Base-by-base conservation (phyloP, 1,140 invertebrate species). In the Solenopsis invicta region DNA sequence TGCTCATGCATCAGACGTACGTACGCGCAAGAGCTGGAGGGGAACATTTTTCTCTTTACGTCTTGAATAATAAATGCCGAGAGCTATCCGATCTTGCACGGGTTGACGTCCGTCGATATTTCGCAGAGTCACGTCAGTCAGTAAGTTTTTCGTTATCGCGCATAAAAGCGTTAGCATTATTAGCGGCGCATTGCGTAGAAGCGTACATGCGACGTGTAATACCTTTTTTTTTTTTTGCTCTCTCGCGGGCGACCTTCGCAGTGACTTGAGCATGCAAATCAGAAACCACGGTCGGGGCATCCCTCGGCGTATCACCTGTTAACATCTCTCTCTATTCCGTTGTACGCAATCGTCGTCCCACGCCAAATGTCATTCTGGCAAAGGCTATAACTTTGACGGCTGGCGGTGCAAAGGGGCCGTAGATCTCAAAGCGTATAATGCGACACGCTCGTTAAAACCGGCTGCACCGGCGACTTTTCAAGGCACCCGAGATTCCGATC, bases 291-390 rank as follows among this genome's bases (percentile, higher is more conserved):
- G 50, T 8, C 78, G 74, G 82, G 72, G 9, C 45, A 85, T 66
- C 74, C 82, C 59, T 64, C 54, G 24, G 34, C 41, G 54, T 41
- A 64, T 76, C 41, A 62, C 59, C 59, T 61, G 82, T 52, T 77
- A 85, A 76, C 24, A 82, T 75, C 72, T 85, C 80, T 37, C 10
- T 37, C 29, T 29, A 50, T 71, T 41, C 50, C 34, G 37, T 6
- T 48, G 48, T 37, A 67, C 87, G 80, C 69, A 76, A 89, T 85
- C 81, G 71, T 88, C 66, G 71, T 88, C 66, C 75, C 29, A 50
- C 86, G 87, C 64, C 29, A 34, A 85, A 88, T 88, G 84, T 89
- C 85, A 76, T 52, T 62, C 48, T 8, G 81, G 61, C 87, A 71
- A 69, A 29, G 29, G 71, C 54, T 24, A 50, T 66, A 50, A 62